A percentile compares a stretch with the other conserved stretches of the same genome.
Evolutionary conservation across 2,888 invertebrate genomes (phyloP).

Genomic region (Euspilapteryx auroguttella): DNA sequence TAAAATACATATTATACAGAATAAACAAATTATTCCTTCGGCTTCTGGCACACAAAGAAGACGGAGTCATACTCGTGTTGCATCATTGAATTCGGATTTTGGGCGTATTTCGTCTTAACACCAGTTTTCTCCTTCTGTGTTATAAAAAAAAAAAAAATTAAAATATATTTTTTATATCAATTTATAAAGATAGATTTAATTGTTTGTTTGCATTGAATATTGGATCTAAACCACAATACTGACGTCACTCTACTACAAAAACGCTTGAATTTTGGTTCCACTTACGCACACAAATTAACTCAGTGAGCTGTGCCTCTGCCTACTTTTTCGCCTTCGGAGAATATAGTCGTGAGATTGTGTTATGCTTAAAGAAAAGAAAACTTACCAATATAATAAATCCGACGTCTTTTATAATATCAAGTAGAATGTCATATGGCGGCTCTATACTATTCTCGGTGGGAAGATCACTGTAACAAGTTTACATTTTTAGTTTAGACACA

Average conservation of each 20-base stretch:
- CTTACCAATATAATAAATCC: slow-evolving; percentile 80
- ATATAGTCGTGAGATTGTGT: background rate
- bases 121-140: slow-evolving; percentile 78
- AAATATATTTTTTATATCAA: background rate
- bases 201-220: too few relatives aligned
- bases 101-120: slow-evolving; percentile 86
- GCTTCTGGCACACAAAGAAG: slow-evolving; percentile 89
- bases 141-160: slow-evolving; percentile 15
- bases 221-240: too few relatives aligned
- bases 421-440: slow-evolving; percentile 84
- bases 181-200: too few relatives aligned
- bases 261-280: too few relatives aligned
- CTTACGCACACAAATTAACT: too few relatives aligned
- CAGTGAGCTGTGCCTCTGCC: background rate
- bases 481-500: too few relatives aligned
- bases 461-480: slow-evolving; percentile 67
- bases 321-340: background rate
- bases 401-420: slow-evolving; percentile 75
- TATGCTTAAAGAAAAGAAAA: slow-evolving; percentile 4
- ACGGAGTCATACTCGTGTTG: slow-evolving; percentile 90
- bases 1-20: too few relatives aligned
- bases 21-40: too few relatives aligned
- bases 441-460: slow-evolving; percentile 88
- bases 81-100: slow-evolving; percentile 91
- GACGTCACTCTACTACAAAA: too few relatives aligned